Percentiles rank a stretch among this genome's conserved stretches.
phyloP scores from a whole-genome alignment of 2,888 invertebrate genomes.

The Chrysolina oricalcia region DNA sequence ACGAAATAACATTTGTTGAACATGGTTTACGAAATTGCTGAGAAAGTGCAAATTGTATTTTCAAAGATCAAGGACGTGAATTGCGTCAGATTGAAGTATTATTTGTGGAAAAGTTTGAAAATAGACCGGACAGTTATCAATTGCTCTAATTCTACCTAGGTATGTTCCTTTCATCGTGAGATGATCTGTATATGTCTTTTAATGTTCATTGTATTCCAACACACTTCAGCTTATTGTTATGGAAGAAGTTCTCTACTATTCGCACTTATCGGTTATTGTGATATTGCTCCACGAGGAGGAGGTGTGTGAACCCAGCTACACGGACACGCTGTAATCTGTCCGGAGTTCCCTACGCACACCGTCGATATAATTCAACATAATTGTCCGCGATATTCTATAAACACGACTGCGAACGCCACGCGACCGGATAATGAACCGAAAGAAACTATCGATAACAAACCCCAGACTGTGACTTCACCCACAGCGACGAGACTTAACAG shows the following conservation, averaged over 20 bases:
- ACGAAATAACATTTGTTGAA: no score
- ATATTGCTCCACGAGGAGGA: conserved; percentile 17
- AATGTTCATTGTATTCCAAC: no score
- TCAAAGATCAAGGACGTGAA: no score
- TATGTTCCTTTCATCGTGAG: no score
- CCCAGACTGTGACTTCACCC: conserved; percentile 60
- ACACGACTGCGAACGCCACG: conserved; percentile 66
- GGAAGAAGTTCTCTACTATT: neutral
- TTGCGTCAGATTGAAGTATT: no score
- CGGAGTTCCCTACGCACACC: conserved; percentile 10
- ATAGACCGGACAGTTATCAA: no score
- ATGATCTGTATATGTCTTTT: no score
- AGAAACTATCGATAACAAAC: conserved; percentile 72
- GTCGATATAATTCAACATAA: conserved; percentile 67
- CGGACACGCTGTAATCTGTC: conserved; percentile 17
- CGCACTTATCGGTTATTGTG: neutral
- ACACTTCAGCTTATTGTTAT: no score
- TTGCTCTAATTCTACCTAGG: no score
- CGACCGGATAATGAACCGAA: conserved; percentile 71
- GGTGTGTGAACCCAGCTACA: conserved; percentile 25
- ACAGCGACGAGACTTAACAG: neutral
- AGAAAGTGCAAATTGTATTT: no score
- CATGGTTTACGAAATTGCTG: no score
- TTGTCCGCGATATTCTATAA: conserved; percentile 69
- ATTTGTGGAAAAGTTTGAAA: no score